Base-by-base conservation (phyloP, 2,797 vertebrate genomes). In the Clamator glandarius region DNA sequence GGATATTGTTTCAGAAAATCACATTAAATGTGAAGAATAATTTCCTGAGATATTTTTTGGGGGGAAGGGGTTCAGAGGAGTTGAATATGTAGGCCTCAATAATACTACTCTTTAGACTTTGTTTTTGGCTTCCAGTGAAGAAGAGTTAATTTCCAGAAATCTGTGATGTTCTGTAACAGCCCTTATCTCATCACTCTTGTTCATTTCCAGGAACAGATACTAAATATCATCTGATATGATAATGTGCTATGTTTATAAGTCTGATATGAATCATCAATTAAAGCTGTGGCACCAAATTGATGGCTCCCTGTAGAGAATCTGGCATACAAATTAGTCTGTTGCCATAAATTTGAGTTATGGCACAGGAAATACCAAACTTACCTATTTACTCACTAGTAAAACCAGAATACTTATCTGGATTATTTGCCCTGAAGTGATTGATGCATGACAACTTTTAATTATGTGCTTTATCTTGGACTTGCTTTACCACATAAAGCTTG, bases 171-270 rank as follows among this genome's bases (percentile, higher is more conserved):
- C 26, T 96, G 24, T 86, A 91, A 50, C 61, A 94, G 62, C 82
- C 21, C 35, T 92, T 90, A 93, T 96, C 95, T 95, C 77, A 92
- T 44, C 67, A 21, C 5, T 48, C 46, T 74, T 90, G 15, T 55
- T 96, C 77, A 70, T 91, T 97, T 95, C 94, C 93, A 96, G 89
- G 80, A 94, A 93, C 5, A 84, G 36, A 76, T 54, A 87, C 73
- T 64, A 92, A 29, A 92, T 79, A 62, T 42, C 4, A 33, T 89
- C 77, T 94, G 96, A 93, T 91, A 67, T 96, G 91, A 94, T 83
- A 95, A 80, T 68, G 15, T 63, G 50, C 64, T 96, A 63, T 76
- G 74, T 84, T 90, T 89, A 8, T 82, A 93, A 79, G 72, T 52
- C 84, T 84, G 87, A 94, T 91, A 93, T 90, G 83, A 96, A 93